Evolutionary conservation across 2,113 vertebrate genomes (phyloP).

Genomic region (Dasyurus viverrinus): DNA sequence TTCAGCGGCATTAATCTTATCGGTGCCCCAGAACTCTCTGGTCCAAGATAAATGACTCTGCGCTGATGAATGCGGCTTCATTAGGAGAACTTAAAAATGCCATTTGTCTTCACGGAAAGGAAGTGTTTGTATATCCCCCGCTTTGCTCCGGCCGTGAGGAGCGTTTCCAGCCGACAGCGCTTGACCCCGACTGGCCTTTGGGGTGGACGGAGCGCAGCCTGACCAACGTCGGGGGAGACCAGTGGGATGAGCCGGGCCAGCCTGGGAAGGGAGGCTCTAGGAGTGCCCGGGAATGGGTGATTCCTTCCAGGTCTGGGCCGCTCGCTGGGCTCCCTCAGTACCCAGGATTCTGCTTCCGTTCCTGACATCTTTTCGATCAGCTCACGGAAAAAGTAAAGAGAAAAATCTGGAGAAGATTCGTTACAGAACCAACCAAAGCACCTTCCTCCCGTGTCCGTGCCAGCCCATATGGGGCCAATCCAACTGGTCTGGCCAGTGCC

Average conservation of each 20-base stretch:
- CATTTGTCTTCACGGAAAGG: constrained; percentile 86
- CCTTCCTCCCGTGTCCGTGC: too few species aligned
- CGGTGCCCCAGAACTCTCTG: constrained; percentile 80
- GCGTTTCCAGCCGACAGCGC: constrained; percentile 79
- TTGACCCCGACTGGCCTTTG: constrained; percentile 72
- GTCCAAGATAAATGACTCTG: constrained; percentile 84
- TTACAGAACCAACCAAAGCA: too few species aligned
- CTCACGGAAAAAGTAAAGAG: too few species aligned
- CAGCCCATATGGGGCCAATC: too few species aligned
- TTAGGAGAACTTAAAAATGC: constrained; percentile 86
- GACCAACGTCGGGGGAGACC: constrained; percentile 62
- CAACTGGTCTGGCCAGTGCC: too few species aligned
- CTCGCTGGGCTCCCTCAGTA: background rate
- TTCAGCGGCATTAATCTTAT: constrained; percentile 87
- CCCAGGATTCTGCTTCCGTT: background rate
- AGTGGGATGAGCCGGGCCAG: background rate
- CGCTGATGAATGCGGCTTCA: constrained; percentile 85
- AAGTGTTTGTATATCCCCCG: constrained; percentile 82
- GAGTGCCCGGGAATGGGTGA: accelerated
- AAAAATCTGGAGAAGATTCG: too few species aligned
- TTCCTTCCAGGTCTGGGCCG: background rate
- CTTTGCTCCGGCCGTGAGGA: constrained; percentile 76
- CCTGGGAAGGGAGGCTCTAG: background rate
- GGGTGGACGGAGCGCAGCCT: constrained; percentile 50
- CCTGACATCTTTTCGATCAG: too few species aligned